These are phyloP conservation scores for Oscheius sp. DNA, from an alignment of 2,888 invertebrate species.

Conservation along the genomic window DNA sequence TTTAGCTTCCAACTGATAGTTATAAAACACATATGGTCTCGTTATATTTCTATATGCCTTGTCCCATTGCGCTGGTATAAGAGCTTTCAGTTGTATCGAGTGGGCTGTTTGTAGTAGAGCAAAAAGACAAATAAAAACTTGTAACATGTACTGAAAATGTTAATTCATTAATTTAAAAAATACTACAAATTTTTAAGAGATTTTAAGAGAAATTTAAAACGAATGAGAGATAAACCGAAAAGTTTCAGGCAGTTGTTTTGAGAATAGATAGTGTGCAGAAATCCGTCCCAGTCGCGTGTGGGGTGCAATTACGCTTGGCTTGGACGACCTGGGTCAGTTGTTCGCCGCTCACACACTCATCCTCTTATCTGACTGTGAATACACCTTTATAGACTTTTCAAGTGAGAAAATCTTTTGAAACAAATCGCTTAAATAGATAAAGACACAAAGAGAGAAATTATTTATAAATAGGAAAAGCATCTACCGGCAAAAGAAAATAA, in stretches of 20 bases:
- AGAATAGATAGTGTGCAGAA: background rate
- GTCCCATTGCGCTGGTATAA: slow-evolving; percentile 38
- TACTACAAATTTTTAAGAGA: no score
- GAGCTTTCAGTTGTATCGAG: background rate
- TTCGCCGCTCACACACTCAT: no score
- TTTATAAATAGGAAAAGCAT: background rate
- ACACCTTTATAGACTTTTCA: no score
- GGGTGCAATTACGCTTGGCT: background rate
- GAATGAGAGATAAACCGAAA: no score
- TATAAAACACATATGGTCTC: slow-evolving; percentile 20
- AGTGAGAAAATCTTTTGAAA: no score
- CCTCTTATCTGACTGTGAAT: no score
- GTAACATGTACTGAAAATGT: background rate
- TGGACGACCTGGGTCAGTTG: no score
- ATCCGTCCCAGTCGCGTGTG: background rate
- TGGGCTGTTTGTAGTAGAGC: background rate
- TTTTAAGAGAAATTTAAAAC: no score
- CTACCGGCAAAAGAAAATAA: slow-evolving; percentile 17
- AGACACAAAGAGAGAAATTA: background rate
- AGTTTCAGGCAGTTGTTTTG: background rate
- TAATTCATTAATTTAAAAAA: background rate
- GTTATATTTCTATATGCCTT: slow-evolving; percentile 26
- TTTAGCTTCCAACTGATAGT: slow-evolving; percentile 36
- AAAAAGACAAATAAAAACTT: background rate
- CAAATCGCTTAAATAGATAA: no score